Evolutionary conservation across 1,140 invertebrate genomes (phyloP), one percentile per base, ranked within the genome.

Genomic region (Penaeus japonicus): DNA sequence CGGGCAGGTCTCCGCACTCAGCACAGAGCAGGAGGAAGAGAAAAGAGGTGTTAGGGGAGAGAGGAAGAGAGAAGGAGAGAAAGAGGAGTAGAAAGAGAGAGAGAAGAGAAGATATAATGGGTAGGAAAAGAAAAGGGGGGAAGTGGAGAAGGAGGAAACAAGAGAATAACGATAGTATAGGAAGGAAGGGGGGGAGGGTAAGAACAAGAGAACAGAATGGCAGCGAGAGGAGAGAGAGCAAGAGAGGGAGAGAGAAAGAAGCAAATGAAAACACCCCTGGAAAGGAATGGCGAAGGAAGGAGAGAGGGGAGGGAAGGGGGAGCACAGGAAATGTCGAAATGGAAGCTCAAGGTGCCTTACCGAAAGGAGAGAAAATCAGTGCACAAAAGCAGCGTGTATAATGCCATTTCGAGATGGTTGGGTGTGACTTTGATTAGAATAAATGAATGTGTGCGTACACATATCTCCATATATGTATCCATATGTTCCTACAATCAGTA

Each of bases 41-140:
- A 15, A 59, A 30, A 65, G 81, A 65, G 57, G 62, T 24, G 62
- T 32, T 22, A 30, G 39, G 59, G 39, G 81, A 83, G 59, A 83
- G 81, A 65, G 81, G 39, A 57, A 83, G 81, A 83, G 27, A 35
- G 80, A 82, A 27, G 32, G 80, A 62, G 80, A 82, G 55, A 62
- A 27, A 15, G 18, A n/a, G 27, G 22, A 4, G 0, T 15, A 17
- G 24, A 15, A 10, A 57, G 24, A 18, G 55, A 55, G 5, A 17
- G 2, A 0, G 10, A 32, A 1, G 32, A 73, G 65, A 32, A 17
- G 12, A 73, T 30, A 17, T 30, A 24, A 32, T 18, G 12, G 32
- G 24, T 2, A 30, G 0, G 7, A 10, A 47, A 10, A 47, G 5
- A 47, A 10, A 7, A 12, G 12, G 7, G 0, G 39, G 39, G 39